Conservation (phyloP, 2,113 vertebrate species). For the Odontophorus gujanensis region DNA sequence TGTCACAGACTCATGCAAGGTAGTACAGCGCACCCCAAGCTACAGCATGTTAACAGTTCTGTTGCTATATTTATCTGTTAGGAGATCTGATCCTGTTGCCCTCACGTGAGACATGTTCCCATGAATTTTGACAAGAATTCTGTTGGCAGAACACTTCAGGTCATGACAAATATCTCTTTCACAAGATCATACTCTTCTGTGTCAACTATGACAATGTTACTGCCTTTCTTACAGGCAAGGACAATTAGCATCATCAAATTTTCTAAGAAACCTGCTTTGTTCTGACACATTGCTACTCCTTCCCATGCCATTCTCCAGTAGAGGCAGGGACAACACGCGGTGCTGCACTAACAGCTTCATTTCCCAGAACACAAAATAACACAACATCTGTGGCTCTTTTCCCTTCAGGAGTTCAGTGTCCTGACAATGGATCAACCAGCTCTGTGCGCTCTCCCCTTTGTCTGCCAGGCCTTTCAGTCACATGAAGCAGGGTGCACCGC, state of each 20-base stretch:
- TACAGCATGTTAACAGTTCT: not conserved
- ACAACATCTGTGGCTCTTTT: not conserved
- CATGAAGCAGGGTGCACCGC: rapidly evolving
- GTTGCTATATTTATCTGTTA: not conserved
- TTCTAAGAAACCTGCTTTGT: not conserved
- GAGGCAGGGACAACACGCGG: not conserved
- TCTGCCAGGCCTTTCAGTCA: not conserved
- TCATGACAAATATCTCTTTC: not conserved
- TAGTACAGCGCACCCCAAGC: not conserved
- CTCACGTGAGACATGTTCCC: not conserved
- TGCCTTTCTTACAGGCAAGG: not conserved
- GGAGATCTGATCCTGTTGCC: not conserved
- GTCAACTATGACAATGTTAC: not conserved
- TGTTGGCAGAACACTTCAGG: not conserved
- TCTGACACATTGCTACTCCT: not conserved
- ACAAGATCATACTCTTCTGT: not conserved
- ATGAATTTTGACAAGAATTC: not conserved
- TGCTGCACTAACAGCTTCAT: not conserved
- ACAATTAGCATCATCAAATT: not conserved
- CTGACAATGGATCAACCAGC: not conserved
- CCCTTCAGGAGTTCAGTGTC: not conserved
- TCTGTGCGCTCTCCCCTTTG: not conserved
- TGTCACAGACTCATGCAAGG: not conserved
- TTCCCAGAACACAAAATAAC: slow-evolving; percentile 5
- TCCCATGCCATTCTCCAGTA: not conserved